These are phyloP conservation scores for Zelleria hepariella DNA, from an alignment of 2,888 invertebrate genomes.

Conservation along the genomic window DNA sequence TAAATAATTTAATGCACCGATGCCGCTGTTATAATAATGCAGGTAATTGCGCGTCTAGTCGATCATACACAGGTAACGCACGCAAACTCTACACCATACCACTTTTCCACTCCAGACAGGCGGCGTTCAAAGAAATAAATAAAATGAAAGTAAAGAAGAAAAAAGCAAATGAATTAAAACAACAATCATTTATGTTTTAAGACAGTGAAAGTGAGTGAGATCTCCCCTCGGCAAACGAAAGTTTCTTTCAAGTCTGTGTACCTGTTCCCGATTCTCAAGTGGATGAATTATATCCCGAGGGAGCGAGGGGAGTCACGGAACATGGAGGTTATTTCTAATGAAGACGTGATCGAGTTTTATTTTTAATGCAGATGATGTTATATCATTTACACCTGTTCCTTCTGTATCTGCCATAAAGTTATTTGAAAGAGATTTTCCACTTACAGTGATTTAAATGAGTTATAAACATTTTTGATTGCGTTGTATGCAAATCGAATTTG, in stretches of 20 bases:
- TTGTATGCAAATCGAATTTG: neutral
- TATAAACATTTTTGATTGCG: neutral
- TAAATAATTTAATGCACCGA: too few relatives aligned
- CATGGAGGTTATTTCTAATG: slow-evolving; percentile 57
- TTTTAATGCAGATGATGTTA: slow-evolving; percentile 50
- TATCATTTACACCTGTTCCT: slow-evolving; percentile 48
- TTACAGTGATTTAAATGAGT: neutral
- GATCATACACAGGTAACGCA: too few relatives aligned
- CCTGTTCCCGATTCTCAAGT: slow-evolving; percentile 67
- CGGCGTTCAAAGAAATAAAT: slow-evolving; percentile 57
- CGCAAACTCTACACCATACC: neutral
- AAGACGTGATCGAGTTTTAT: slow-evolving; percentile 58
- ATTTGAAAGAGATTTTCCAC: neutral
- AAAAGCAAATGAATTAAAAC: slow-evolving; percentile 70
- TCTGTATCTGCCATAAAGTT: slow-evolving; percentile 5
- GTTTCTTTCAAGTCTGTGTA: slow-evolving; percentile 68
- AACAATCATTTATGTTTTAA: slow-evolving; percentile 69
- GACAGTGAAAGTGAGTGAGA: slow-evolving; percentile 48
- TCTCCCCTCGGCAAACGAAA: slow-evolving; percentile 61
- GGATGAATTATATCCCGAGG: slow-evolving; percentile 67
- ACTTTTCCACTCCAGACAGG: slow-evolving; percentile 54
- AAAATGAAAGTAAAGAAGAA: slow-evolving; percentile 52
- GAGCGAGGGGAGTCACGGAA: slow-evolving; percentile 50
- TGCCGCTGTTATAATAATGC: too few relatives aligned
- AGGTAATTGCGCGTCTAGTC: too few relatives aligned